These are phyloP conservation scores for Ardeotis arabs DNA, from an alignment of 2,113 vertebrate species.

Conservation along the genomic window DNA sequence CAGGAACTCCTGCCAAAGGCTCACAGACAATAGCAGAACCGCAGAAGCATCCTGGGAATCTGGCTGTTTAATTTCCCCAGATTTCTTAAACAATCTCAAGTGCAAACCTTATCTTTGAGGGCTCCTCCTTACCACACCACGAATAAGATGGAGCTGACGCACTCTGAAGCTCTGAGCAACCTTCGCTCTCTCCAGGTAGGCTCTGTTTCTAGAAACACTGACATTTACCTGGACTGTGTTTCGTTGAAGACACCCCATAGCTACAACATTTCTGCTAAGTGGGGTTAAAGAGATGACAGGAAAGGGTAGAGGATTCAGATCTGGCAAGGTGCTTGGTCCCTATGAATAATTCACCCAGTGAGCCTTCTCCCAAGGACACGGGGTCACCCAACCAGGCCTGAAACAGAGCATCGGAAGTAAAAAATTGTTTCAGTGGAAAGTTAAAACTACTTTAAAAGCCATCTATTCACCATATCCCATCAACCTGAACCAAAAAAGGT, in stretches of 20 bases:
- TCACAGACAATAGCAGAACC: background rate
- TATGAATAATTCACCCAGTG: background rate
- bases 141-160: accelerated
- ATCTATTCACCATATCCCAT: background rate
- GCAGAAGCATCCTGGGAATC: background rate
- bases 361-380: background rate
- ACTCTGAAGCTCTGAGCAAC: background rate
- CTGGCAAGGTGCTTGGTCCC: background rate
- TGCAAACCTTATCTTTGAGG: background rate
- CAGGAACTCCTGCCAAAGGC: background rate
- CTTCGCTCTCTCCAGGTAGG: background rate
- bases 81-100: background rate
- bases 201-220: background rate
- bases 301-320: background rate
- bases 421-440: background rate
- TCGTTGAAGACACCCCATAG: background rate
- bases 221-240: background rate
- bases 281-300: background rate
- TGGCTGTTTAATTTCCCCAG: background rate
- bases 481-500: background rate
- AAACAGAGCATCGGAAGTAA: background rate
- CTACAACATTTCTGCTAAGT: background rate
- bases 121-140: background rate
- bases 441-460: background rate
- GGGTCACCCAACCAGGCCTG: background rate